These are phyloP conservation scores for Caenorhabditis inopinata DNA, from an alignment of 1,140 invertebrate genomes.

Conservation along the genomic window DNA sequence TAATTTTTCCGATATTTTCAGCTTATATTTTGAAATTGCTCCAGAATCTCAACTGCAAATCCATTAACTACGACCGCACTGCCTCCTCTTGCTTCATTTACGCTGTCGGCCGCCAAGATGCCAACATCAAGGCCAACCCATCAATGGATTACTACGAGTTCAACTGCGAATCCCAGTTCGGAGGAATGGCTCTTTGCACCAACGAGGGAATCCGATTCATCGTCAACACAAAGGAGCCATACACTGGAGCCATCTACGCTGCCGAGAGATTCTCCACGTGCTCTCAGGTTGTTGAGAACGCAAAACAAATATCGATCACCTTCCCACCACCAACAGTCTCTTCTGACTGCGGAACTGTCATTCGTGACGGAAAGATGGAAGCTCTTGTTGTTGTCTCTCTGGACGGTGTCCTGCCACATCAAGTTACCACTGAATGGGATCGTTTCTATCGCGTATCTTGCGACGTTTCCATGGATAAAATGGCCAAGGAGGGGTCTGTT, in stretches of 20 bases:
- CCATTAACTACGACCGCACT: conserved; percentile 66
- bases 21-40: background rate
- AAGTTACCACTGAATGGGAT: conserved; percentile 67
- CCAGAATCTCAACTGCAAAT: conserved; percentile 67
- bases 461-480: conserved; percentile 65
- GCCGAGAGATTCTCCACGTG: conserved; percentile 59
- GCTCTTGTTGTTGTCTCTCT: conserved; percentile 65
- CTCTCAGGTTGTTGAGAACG: conserved; percentile 65
- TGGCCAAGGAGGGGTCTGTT: conserved; percentile 62
- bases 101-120: conserved; percentile 58
- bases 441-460: conserved; percentile 65
- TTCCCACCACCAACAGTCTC: conserved; percentile 65
- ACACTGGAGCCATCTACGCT: conserved; percentile 66
- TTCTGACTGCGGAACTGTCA: conserved; percentile 63
- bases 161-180: conserved; percentile 66
- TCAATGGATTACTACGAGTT: conserved; percentile 66
- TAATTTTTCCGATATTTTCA: no score
- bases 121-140: conserved; percentile 65
- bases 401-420: conserved; percentile 64
- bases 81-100: conserved; percentile 65
- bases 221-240: conserved; percentile 66
- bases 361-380: conserved; percentile 64
- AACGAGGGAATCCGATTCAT: conserved; percentile 66
- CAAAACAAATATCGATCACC: conserved; percentile 65
- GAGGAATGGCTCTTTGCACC: conserved; percentile 65